Evolutionary conservation across 2,113 vertebrate species (phyloP), one percentile per base, ranked within the genome.

Genomic region (Scomber scombrus): DNA sequence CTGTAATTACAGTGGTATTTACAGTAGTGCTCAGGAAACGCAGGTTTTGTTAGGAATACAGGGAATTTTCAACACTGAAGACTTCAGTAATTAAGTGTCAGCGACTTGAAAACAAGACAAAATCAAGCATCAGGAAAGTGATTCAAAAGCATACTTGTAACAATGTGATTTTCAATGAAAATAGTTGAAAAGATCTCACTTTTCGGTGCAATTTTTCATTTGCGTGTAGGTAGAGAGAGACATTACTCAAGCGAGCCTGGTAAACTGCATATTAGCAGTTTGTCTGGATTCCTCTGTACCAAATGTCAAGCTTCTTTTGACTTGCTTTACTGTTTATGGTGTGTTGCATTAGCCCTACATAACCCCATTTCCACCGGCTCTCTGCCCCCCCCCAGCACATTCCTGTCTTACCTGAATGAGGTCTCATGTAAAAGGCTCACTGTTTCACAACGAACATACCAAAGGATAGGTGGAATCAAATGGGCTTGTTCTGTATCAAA

Each of bases 371-470:
- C 79, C 81, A 63, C 70, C 58, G 78, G 73, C 85, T 88, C 72
- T 70, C 81, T 85, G 76, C 89, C 88, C 85, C 91, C 91, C 79
- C 76, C 84, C 73, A 54, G 54, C 85, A 78, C 70, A 91, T 93
- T 93, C 93, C 91, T 91, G 92, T 93, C 92, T 87, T 93, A 93
- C 93, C 91, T 92, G 93, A 90, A 91, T 88, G 85, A 85, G 88
- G 78, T 92, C 89, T 92, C 85, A 76, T 68, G 82, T 46, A 75
- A 80, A n/a, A 89, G 29, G 51, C 75, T 85, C 51, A 62, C 46
- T 34, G 65, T 93, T 93, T 93, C 91, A 91, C 91, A 93, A 92
- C 83, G 0, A 56, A 73, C 86, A 90, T 87, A 78, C 89, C 87
- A 80, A 71, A 74, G 50, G 19, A 26, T 21, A 66, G 58, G 62